Percentiles rank a stretch among this genome's conserved stretches.
phyloP scores from a whole-genome alignment of 2,797 vertebrate genomes.

The Spinus olivaceus region DNA sequence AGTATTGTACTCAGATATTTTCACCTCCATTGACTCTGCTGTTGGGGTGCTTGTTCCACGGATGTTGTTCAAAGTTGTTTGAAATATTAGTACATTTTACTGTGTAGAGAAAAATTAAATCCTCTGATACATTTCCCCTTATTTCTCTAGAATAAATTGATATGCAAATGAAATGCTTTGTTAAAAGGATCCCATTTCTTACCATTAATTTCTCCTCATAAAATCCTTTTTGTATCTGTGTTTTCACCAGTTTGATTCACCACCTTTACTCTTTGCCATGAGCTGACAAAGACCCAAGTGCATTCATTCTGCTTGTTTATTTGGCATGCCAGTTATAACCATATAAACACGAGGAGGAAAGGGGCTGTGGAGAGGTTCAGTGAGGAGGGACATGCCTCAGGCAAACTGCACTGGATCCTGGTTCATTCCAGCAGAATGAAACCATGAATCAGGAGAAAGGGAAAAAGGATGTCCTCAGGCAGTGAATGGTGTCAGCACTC shows the following conservation, averaged over 20 bases:
- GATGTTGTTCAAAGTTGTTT: background rate
- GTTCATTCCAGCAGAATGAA: background rate
- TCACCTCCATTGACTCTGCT: background rate
- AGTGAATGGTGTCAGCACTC: background rate
- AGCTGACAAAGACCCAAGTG: background rate
- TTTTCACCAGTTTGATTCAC: background rate
- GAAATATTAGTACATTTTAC: background rate
- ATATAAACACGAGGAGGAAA: background rate
- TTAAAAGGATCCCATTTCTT: background rate
- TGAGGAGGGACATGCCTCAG: background rate
- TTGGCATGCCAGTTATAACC: background rate
- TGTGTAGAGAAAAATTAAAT: background rate
- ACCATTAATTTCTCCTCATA: background rate
- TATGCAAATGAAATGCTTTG: background rate
- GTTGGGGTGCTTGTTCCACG: background rate
- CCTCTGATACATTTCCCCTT: background rate
- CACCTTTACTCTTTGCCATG: background rate
- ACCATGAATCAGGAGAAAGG: background rate
- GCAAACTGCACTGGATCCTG: background rate
- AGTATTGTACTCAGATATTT: background rate
- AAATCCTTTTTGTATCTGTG: background rate
- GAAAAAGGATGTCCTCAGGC: background rate
- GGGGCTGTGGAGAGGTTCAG: background rate
- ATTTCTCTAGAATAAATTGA: background rate
- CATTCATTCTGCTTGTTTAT: background rate